Evolutionary conservation across 2,797 vertebrate genomes (phyloP).

Genomic region (Zenarchopterus dispar): DNA sequence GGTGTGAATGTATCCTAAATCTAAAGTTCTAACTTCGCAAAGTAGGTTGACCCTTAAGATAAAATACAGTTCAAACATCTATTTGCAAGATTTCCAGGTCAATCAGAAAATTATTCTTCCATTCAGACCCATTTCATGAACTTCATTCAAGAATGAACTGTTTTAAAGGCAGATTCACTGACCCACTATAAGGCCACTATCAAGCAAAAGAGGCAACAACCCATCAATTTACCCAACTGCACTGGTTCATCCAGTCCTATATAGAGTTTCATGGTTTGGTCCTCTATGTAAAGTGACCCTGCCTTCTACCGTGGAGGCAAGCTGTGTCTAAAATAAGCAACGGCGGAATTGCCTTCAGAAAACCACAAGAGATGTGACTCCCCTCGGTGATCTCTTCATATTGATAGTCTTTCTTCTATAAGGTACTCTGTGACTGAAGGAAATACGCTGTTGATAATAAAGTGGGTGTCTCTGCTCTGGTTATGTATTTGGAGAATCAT

Average conservation of each 20-base stretch:
- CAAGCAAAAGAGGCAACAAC: conserved; percentile 54
- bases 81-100: conserved; percentile 17
- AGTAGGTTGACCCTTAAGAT: too few species aligned
- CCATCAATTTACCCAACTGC: conserved; percentile 62
- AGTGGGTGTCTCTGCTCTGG: conserved; percentile 19
- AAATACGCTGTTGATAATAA: conserved; percentile 49
- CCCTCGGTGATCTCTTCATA: conserved; percentile 58
- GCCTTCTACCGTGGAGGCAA: conserved; percentile 44
- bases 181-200: conserved; percentile 56
- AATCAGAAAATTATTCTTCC: conserved; percentile 14
- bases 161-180: conserved; percentile 40
- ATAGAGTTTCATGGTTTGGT: conserved; percentile 65
- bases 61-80: background rate
- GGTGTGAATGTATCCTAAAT: too few species aligned
- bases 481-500: conserved; percentile 11
- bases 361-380: conserved; percentile 64
- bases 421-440: conserved; percentile 36
- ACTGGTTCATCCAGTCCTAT: conserved; percentile 72
- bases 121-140: conserved; percentile 31
- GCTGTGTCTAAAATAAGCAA: conserved; percentile 73
- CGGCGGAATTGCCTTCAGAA: conserved; percentile 64
- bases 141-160: conserved; percentile 14
- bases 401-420: conserved; percentile 53
- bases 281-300: conserved; percentile 73
- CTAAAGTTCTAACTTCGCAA: too few species aligned